These are phyloP conservation scores for Periophthalmus magnuspinnatus DNA, from an alignment of 2,797 vertebrate species.

Conservation along the genomic window DNA sequence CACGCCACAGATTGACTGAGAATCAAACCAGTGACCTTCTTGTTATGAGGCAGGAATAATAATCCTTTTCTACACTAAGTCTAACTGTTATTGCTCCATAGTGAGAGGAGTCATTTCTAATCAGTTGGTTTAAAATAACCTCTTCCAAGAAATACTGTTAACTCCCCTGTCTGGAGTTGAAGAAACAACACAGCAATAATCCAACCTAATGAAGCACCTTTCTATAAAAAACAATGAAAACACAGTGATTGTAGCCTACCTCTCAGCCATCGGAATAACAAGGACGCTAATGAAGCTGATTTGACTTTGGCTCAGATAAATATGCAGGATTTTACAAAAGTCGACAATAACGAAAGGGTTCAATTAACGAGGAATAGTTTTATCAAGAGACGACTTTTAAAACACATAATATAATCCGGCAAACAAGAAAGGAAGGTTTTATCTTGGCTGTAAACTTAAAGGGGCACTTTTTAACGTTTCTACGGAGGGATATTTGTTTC, in stretches of 20 bases:
- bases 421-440: background rate
- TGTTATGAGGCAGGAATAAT: too few species aligned
- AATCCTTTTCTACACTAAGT: too few species aligned
- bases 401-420: background rate
- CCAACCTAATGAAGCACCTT: constrained; percentile 14
- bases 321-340: constrained; percentile 20
- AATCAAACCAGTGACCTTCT: too few species aligned
- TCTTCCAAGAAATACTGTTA: background rate
- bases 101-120: background rate
- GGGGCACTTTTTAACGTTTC: too few species aligned
- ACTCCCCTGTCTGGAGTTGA: background rate
- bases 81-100: too few species aligned
- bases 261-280: constrained; percentile 19
- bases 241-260: background rate
- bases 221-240: constrained; percentile 23
- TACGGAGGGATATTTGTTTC: too few species aligned
- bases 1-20: too few species aligned
- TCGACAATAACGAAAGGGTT: background rate
- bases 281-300: constrained; percentile 26
- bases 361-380: constrained; percentile 2
- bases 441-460: background rate
- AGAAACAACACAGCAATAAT: constrained; percentile 17
- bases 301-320: constrained; percentile 28
- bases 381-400: constrained; percentile 1
- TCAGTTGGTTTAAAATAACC: background rate